A percentile compares a stretch with the other conserved stretches of the same genome.
phyloP scores from a whole-genome alignment of 2,888 invertebrate species.

The Alloplasta piceator region DNA sequence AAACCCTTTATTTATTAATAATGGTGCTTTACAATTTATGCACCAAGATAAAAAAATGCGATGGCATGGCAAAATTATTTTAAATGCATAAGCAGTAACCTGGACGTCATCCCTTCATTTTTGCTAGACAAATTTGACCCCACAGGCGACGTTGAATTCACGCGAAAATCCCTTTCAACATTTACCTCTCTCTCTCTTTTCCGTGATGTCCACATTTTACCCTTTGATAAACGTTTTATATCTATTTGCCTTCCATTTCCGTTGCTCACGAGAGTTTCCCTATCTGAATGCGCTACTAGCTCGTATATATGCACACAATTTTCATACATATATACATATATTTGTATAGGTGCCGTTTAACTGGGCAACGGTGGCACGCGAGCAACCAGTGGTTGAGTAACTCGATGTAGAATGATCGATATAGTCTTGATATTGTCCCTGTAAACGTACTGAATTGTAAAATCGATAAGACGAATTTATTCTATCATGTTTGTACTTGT shows the following conservation, averaged over 20 bases:
- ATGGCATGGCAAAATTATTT: too few relatives aligned
- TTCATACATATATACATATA: not conserved
- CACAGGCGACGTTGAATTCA: not conserved
- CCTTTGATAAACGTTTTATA: slow-evolving; percentile 18
- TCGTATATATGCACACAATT: slow-evolving; percentile 66
- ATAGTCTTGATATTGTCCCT: slow-evolving; percentile 5
- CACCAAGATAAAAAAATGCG: not conserved
- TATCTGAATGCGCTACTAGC: not conserved
- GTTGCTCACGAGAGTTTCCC: slow-evolving; percentile 3
- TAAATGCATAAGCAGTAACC: too few relatives aligned
- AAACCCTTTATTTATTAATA: not conserved
- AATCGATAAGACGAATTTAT: slow-evolving; percentile 38
- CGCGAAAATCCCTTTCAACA: not conserved
- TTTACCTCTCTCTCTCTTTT: not conserved
- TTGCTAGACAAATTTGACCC: not conserved
- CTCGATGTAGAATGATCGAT: slow-evolving; percentile 1
- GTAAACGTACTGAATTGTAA: slow-evolving; percentile 4
- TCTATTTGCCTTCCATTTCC: slow-evolving; percentile 3
- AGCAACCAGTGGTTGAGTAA: slow-evolving; percentile 55
- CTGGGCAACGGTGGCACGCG: slow-evolving; percentile 22
- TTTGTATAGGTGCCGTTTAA: too few relatives aligned
- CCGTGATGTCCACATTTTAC: slow-evolving; percentile 35
- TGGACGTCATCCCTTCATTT: not conserved
- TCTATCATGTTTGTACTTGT: not conserved
- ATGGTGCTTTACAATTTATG: not conserved